Base-by-base conservation (phyloP, 23 tunicate genomes). In the Trididemnum nubilum region DNA sequence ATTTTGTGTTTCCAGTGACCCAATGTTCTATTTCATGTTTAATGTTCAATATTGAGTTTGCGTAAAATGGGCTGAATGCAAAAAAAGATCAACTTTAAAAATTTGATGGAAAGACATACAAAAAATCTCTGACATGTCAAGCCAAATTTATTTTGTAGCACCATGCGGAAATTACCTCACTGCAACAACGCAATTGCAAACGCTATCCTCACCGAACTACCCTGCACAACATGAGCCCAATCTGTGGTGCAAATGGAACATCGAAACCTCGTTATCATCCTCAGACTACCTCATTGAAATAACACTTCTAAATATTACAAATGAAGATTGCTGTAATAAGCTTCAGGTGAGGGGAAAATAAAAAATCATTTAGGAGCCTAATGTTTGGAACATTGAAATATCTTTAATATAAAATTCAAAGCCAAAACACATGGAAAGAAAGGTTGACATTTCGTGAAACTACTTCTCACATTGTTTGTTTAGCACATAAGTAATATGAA, bases 161-260 rank as follows among this genome's bases (percentile, higher is more conserved):
- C 28, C 69, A 21, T 15, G 25, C n/a, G 69, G 24, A 24, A 4
- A 18, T 21, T 15, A n/a, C 69, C 24, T 63, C 28, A 7, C 7
- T 4, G 69, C 69, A 22, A 63, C 28, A 15, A 63, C 25, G 7
- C 19, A 18, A 15, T 24, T 5, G n/a, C 69, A 63, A n/a, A 15
- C 25, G 7, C 19, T 63, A 4, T 5, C 69, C 25, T 63, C 69
- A 4, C 69, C 69, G 5, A 24, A 24, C n/a, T 63, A 63, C 25
- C 69, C 69, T 63, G 22, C 25, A n/a, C 25, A 63, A 24, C 69
- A 63, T 63, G 7, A 7, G 4, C 24, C 69, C 22, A 15, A 63
- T 63, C 28, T 63, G n/a, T 5, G 19, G 28, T 63, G 69, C 69
- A 21, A n/a, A n/a, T 63, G 69, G 69, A 63, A n/a, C 22, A 63